Evolutionary conservation across 2,888 invertebrate species (phyloP).

Genomic region (Hybos culiciformis): DNA sequence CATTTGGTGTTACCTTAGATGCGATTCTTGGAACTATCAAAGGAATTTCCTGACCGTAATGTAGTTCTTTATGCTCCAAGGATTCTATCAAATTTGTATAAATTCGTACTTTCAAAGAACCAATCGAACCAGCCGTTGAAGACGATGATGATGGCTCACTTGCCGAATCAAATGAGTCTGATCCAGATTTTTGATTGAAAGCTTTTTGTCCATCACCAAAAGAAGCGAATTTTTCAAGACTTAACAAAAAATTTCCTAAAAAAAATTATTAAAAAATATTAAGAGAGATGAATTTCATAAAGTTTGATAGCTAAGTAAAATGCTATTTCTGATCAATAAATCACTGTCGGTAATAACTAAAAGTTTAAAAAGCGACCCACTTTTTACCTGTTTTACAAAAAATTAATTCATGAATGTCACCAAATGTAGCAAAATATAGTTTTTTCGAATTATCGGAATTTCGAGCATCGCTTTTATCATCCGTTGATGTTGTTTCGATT

Average conservation of each 20-base stretch:
- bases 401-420: not conserved
- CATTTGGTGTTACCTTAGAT: conserved; percentile 58
- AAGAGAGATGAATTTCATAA: too few relatives aligned
- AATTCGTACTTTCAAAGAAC: conserved; percentile 43
- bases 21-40: conserved; percentile 54
- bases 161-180: too few relatives aligned
- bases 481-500: not conserved
- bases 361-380: too few relatives aligned
- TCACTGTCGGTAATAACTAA: too few relatives aligned
- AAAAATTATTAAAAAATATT: not conserved
- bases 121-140: conserved; percentile 34
- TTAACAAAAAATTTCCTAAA: conserved; percentile 49
- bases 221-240: conserved; percentile 42
- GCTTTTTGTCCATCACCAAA: not conserved
- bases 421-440: not conserved
- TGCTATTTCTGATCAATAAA: too few relatives aligned
- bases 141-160: conserved; percentile 21
- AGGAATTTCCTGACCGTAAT: conserved; percentile 30
- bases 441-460: not conserved
- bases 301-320: too few relatives aligned
- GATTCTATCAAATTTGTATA: conserved; percentile 55
- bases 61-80: conserved; percentile 30
- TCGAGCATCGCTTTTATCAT: not conserved
- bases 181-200: not conserved
- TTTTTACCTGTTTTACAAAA: not conserved